phyloP scores from a whole-genome alignment of 2,888 invertebrate species.

The Epirrita christyi region DNA sequence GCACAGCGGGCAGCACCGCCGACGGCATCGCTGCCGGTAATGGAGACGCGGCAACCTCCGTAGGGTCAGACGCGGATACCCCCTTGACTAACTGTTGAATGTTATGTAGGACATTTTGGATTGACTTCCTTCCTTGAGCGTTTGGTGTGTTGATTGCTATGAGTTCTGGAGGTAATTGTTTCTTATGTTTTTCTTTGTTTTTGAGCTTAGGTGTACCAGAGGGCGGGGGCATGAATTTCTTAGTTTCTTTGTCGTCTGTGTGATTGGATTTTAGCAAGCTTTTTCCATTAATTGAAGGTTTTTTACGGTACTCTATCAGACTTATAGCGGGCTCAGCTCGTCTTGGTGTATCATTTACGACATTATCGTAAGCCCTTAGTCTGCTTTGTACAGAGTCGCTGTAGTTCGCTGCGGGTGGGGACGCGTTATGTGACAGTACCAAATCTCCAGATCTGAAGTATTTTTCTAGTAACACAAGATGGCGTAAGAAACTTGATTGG shows the following conservation, averaged over 20 bases:
- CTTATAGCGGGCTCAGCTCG: constrained; percentile 65
- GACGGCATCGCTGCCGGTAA: constrained; percentile 38
- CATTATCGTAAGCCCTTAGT: constrained; percentile 90
- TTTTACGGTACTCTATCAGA: constrained; percentile 75
- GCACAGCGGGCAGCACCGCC: background rate
- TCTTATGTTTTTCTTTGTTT: constrained; percentile 62
- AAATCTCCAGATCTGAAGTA: constrained; percentile 93
- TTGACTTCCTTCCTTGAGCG: constrained; percentile 72
- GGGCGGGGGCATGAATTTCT: constrained; percentile 70
- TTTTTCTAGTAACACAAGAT: constrained; percentile 92
- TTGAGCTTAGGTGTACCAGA: constrained; percentile 56
- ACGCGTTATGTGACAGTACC: constrained; percentile 89
- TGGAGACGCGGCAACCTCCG: constrained; percentile 72
- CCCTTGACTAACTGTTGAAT: constrained; percentile 80
- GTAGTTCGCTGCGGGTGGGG: constrained; percentile 90
- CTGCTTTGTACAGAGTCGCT: constrained; percentile 92
- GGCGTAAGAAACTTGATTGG: constrained; percentile 93
- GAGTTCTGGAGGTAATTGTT: constrained; percentile 82
- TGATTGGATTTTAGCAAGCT: constrained; percentile 75
- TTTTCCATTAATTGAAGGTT: constrained; percentile 72
- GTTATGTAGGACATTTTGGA: constrained; percentile 77
- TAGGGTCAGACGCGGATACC: constrained; percentile 75
- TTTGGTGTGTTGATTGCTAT: constrained; percentile 84
- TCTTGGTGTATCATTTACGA: constrained; percentile 62
- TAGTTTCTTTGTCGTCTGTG: constrained; percentile 60